Evolutionary conservation across 2,797 vertebrate species (phyloP).

Genomic region (Threskiornis aethiopicus): DNA sequence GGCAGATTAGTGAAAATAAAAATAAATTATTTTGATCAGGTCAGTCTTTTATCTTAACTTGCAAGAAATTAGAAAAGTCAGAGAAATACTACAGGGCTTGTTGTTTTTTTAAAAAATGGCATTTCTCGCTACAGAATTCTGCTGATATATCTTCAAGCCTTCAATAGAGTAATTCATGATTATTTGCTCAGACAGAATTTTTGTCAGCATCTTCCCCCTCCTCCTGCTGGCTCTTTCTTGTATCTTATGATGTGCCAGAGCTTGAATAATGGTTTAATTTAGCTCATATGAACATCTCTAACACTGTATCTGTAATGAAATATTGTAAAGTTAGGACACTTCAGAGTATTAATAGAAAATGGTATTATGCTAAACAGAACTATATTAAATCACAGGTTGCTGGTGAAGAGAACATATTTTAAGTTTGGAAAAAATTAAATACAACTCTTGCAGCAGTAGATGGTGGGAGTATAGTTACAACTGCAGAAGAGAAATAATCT

Average conservation of each 20-base stretch:
- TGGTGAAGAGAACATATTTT: background rate
- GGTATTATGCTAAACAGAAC: background rate
- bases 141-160: background rate
- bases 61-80: background rate
- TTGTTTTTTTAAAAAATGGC: background rate
- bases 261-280: slow-evolving; percentile 43
- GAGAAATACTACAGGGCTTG: background rate
- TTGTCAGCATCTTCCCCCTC: slow-evolving; percentile 1
- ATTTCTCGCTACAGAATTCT: background rate
- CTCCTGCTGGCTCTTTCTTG: background rate
- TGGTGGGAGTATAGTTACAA: background rate
- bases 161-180: slow-evolving; percentile 9
- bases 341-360: slow-evolving; percentile 15
- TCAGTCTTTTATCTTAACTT: background rate
- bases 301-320: slow-evolving; percentile 19
- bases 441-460: background rate
- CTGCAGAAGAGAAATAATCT: background rate
- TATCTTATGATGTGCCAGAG: background rate
- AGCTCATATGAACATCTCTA: background rate
- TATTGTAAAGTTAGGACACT: background rate
- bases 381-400: background rate
- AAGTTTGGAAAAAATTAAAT: background rate
- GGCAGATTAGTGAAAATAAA: background rate
- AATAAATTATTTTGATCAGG: background rate
- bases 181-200: background rate